Conservation (phyloP, 2,113 vertebrate genomes). For the Mola mola region DNA sequence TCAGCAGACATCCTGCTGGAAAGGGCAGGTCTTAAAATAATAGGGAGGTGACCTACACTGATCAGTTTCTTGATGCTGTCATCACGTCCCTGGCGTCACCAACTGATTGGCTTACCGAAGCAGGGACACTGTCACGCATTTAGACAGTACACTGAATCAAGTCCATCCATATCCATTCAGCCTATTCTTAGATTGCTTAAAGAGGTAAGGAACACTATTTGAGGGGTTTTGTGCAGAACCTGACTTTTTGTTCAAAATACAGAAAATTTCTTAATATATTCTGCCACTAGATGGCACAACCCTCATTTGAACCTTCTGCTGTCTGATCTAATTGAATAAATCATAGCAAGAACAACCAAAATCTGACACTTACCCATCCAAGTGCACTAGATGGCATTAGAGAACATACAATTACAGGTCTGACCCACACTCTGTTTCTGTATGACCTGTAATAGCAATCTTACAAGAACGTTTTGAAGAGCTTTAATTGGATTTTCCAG, state of each 20-base stretch:
- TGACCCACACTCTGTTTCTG: constrained; percentile 5
- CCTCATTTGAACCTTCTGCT: neutral
- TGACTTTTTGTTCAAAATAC: neutral
- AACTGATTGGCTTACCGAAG: constrained; percentile 62
- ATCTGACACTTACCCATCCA: constrained; percentile 7
- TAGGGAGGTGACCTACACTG: constrained; percentile 22
- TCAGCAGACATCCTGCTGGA: neutral
- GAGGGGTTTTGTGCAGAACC: neutral
- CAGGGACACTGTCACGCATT: constrained; percentile 40
- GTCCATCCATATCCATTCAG: constrained; percentile 28
- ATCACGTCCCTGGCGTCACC: constrained; percentile 42
- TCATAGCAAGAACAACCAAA: neutral
- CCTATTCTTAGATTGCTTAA: constrained; percentile 26
- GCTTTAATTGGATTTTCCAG: neutral
- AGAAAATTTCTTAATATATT: neutral
- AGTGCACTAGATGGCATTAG: constrained; percentile 68
- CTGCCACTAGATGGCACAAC: constrained; percentile 63
- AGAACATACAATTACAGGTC: constrained; percentile 27
- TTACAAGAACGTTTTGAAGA: constrained; percentile 1
- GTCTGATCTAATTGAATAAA: neutral
- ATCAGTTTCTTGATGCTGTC: constrained; percentile 34
- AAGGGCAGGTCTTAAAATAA: constrained; percentile 5
- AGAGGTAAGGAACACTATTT: neutral
- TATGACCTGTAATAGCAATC: constrained; percentile 1
- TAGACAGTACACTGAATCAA: constrained; percentile 16